Evolutionary conservation across 2,113 vertebrate species (phyloP), one percentile per base, ranked within the genome.

Genomic region (Trachemys scripta): DNA sequence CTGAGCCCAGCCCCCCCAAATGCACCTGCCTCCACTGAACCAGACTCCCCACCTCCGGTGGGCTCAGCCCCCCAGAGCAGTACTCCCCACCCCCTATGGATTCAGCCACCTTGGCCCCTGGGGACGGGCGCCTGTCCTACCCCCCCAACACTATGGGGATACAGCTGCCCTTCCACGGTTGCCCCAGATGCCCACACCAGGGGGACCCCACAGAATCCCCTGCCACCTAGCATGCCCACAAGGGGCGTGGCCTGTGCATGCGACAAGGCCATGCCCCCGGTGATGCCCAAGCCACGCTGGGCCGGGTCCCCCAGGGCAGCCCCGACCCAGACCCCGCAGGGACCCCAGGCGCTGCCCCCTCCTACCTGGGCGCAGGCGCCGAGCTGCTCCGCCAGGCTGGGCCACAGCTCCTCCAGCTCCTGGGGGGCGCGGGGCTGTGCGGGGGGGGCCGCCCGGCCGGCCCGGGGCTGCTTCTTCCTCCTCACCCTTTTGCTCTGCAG

Each of bases 381-480:
- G n/a, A 99, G 98, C 91, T 99, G 98, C 1, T 99, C 98, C 4
- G 96, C 98, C 90, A 99, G 90, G 1, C 93, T 76, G n/a, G 98
- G 98, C 99, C 99, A 99, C 31, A 97, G 93, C 80, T 98, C 98
- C 91, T 98, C 98, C 97, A 99, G 94, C 31, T 98, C 98, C 7
- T 92, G 98, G 0, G 98, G 51, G 53, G 96, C 97, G 4, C 1
- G 88, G 0, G 94, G 96, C 51, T 97, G 97, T 1, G 29, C 17
- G 5, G 56, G 11, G 0, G 88, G 2, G 0, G 81, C 87, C 2
- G 83, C 56, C 47, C 24, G 0, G 0, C 42, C 3, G 0, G 51
- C 24, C 0, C 79, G 92, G 0, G 95, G 96, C 94, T 98, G 99
- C 95, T 95, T 99, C 93, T 84, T 98, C 93, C 94, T 99, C 90